Evolutionary conservation across 2,797 vertebrate genomes (phyloP).

Genomic region (Sylvia borin): DNA sequence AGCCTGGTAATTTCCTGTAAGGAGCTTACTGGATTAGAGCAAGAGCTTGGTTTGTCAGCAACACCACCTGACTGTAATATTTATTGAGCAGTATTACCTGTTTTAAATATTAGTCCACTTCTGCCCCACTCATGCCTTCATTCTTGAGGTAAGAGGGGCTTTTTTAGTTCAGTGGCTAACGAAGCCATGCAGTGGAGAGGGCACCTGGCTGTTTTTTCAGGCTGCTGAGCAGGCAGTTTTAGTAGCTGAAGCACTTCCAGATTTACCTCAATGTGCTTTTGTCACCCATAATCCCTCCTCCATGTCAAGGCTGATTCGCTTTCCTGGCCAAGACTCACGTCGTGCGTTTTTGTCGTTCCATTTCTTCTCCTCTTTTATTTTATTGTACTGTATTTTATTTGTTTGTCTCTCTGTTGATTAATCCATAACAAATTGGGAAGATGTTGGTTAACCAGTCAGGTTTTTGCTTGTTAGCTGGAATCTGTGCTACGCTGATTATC

Average conservation of each 20-base stretch:
- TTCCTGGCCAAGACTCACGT: not conserved
- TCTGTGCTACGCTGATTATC: conserved; percentile 85
- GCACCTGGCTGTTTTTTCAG: not conserved
- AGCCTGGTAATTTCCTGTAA: conserved; percentile 84
- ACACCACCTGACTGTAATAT: conserved; percentile 59
- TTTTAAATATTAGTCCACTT: conserved; percentile 46
- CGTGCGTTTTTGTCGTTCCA: not conserved
- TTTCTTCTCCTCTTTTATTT: not conserved
- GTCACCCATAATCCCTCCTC: conserved; percentile 76
- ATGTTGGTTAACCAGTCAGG: conserved; percentile 86
- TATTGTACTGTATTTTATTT: not conserved
- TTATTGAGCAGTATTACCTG: conserved; percentile 37
- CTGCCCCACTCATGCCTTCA: not conserved
- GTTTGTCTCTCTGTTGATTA: not conserved
- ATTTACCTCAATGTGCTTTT: conserved; percentile 68
- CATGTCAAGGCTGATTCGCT: conserved; percentile 68
- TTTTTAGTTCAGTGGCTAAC: not conserved
- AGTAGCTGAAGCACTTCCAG: conserved; percentile 46
- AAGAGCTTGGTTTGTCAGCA: conserved; percentile 63
- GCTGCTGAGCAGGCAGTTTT: conserved; percentile 22
- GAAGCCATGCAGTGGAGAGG: fast-evolving
- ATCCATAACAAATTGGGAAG: not conserved
- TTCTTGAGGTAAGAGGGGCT: not conserved
- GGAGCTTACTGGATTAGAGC: conserved; percentile 81
- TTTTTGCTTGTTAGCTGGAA: conserved; percentile 89